These are phyloP conservation scores for Batillaria attramentaria DNA, from an alignment of 1,140 invertebrate genomes.

Conservation along the genomic window DNA sequence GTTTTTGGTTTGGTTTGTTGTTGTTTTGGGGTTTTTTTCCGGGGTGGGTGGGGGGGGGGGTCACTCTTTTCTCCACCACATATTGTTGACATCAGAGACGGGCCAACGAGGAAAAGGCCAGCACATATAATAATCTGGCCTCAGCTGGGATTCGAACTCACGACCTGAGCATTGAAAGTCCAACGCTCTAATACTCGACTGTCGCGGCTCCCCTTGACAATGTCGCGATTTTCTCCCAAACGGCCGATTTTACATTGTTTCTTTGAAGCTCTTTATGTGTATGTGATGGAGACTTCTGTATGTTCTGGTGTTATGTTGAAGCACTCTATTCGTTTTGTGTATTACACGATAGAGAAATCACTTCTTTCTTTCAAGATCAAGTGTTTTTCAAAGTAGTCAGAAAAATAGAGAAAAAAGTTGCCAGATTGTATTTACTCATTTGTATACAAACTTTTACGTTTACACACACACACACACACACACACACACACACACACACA, in stretches of 20 bases:
- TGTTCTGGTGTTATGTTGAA: not conserved
- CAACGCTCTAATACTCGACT: too few relatives aligned
- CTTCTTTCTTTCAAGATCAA: not conserved
- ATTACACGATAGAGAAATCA: not conserved
- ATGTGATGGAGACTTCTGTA: not conserved
- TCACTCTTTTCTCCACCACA: too few relatives aligned
- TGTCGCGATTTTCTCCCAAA: not conserved
- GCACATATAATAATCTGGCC: too few relatives aligned
- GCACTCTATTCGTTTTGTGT: not conserved
- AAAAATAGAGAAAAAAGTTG: not conserved
- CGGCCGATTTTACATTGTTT: not conserved
- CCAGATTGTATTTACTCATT: not conserved
- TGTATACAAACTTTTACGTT: not conserved
- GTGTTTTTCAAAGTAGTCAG: not conserved
- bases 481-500: not conserved
- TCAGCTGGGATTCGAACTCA: too few relatives aligned
- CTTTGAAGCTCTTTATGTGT: not conserved
- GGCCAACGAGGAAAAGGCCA: too few relatives aligned
- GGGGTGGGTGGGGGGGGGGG: too few relatives aligned
- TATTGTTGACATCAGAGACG: too few relatives aligned
- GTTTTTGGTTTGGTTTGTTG: too few relatives aligned
- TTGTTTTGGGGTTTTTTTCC: too few relatives aligned
- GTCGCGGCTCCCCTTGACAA: too few relatives aligned
- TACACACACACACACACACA: not conserved
- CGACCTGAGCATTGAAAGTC: too few relatives aligned